A percentile compares a stretch with the other conserved stretches of the same genome.
phyloP scores from a whole-genome alignment of 2,888 invertebrate species.

The Willowsia nigromaculata region DNA sequence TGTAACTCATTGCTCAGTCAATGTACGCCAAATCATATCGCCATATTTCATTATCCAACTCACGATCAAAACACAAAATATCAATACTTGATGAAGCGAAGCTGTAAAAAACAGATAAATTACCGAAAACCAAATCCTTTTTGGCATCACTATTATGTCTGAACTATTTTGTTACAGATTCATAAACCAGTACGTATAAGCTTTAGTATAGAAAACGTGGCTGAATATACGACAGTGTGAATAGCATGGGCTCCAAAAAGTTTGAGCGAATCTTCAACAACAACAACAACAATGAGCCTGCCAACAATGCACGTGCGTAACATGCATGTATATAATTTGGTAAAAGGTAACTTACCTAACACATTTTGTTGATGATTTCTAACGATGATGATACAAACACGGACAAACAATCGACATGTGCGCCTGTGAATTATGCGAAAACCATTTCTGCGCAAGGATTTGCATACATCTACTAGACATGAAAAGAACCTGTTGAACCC shows the following conservation, averaged over 20 bases:
- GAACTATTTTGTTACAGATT: neutral
- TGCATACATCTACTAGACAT: neutral
- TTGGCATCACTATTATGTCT: neutral
- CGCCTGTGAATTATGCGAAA: no score
- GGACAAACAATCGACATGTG: no score
- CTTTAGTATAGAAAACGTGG: neutral
- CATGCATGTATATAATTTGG: neutral
- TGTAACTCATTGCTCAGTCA: neutral
- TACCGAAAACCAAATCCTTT: neutral
- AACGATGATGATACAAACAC: neutral
- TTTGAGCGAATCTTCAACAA: neutral
- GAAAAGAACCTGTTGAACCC: neutral
- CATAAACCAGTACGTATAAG: neutral
- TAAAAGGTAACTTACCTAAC: neutral
- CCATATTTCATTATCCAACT: neutral
- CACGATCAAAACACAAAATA: neutral
- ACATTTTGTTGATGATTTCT: neutral
- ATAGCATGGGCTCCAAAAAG: neutral
- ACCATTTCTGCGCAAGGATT: no score
- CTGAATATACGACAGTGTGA: neutral
- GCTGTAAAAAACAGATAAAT: neutral
- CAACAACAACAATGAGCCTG: neutral
- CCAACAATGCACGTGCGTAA: neutral
- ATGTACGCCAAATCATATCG: neutral
- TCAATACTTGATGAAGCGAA: neutral